Evolutionary conservation across 2,797 vertebrate genomes (phyloP).

Genomic region (Rhynchotus rufescens): DNA sequence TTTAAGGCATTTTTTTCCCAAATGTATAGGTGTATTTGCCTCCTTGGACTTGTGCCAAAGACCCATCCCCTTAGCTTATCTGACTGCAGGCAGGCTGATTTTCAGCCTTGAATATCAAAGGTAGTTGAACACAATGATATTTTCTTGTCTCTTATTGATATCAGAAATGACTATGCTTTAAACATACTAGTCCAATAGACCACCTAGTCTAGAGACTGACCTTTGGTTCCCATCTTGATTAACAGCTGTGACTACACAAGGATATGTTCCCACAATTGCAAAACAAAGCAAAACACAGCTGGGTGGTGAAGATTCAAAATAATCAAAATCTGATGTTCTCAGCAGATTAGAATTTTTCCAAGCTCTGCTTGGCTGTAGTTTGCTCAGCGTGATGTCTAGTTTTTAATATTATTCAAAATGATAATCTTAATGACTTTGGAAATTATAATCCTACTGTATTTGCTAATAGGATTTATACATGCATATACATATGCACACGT

Average conservation of each 20-base stretch:
- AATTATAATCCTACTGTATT: background rate
- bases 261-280: background rate
- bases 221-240: background rate
- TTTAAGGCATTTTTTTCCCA: background rate
- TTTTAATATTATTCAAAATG: background rate
- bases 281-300: background rate
- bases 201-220: background rate
- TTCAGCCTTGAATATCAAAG: background rate
- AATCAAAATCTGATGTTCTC: background rate
- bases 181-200: background rate
- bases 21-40: rapidly evolving
- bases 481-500: background rate
- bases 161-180: background rate
- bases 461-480: background rate
- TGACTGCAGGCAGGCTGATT: background rate
- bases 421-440: background rate
- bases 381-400: background rate
- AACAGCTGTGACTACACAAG: background rate
- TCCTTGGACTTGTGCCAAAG: background rate
- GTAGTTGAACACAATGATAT: background rate
- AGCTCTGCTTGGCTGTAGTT: background rate
- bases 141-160: background rate
- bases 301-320: background rate
- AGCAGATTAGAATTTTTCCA: background rate
- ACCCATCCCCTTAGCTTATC: background rate